A percentile compares a stretch with the other conserved stretches of the same genome.
phyloP scores from a whole-genome alignment of 2,888 invertebrate genomes.

The Gibbula magus region DNA sequence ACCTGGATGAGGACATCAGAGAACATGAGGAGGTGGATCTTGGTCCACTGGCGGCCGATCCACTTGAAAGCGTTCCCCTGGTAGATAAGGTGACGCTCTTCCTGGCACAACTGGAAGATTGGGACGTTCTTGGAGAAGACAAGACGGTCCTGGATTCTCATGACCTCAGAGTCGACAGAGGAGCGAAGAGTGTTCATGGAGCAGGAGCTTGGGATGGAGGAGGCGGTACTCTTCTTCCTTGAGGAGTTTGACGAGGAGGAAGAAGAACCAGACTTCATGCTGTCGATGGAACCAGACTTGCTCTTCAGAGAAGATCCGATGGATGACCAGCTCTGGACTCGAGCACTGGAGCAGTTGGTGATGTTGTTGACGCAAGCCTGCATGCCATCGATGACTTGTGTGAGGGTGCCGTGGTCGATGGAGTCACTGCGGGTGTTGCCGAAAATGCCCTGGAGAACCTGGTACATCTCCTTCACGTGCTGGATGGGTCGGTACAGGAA shows the following conservation, averaged over 20 bases:
- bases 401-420: slow-evolving; percentile 60
- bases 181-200: slow-evolving; percentile 49
- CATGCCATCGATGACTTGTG: slow-evolving; percentile 63
- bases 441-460: slow-evolving; percentile 61
- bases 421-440: slow-evolving; percentile 54
- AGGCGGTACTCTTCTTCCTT: slow-evolving; percentile 43
- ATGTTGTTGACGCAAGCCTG: slow-evolving; percentile 59
- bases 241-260: slow-evolving; percentile 35
- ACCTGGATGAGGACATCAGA: slow-evolving; percentile 67
- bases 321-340: slow-evolving; percentile 61
- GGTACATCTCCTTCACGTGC: slow-evolving; percentile 66
- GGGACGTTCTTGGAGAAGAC: slow-evolving; percentile 66
- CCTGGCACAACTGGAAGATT: slow-evolving; percentile 67
- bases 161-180: slow-evolving; percentile 65
- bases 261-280: slow-evolving; percentile 22
- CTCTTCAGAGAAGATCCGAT: slow-evolving; percentile 50
- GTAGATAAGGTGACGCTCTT: slow-evolving; percentile 70
- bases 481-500: slow-evolving; percentile 63
- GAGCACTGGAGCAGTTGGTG: slow-evolving; percentile 62
- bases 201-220: slow-evolving; percentile 39
- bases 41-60: slow-evolving; percentile 62
- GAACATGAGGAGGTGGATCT: slow-evolving; percentile 65
- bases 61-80: slow-evolving; percentile 65
- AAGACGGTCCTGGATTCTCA: slow-evolving; percentile 67
- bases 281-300: slow-evolving; percentile 29